A percentile compares a stretch with the other conserved stretches of the same genome.
Conservation (phyloP, 2,113 vertebrate genomes). For the Cercocebus atys region DNA sequence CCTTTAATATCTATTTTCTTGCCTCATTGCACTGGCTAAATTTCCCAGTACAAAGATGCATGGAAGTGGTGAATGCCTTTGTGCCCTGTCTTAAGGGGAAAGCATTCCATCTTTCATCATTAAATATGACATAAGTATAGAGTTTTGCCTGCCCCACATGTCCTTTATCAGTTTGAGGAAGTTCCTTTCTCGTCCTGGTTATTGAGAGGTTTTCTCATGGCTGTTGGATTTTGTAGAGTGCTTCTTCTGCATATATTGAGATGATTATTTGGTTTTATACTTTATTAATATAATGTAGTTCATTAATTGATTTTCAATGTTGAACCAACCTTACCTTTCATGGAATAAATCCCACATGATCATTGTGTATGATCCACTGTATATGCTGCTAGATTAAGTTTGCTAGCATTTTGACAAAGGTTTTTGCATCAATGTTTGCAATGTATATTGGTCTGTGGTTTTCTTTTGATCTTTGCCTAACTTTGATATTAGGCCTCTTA, state of each 20-base stretch:
- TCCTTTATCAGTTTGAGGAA: not conserved
- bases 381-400: not conserved
- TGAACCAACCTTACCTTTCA: not conserved
- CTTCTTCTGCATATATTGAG: not conserved
- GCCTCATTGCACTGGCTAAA: not conserved
- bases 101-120: not conserved
- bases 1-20: not conserved
- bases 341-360: not conserved
- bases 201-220: constrained; percentile 3
- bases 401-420: not conserved
- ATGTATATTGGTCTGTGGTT: not conserved
- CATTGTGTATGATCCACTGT: not conserved
- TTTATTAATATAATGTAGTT: not conserved
- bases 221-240: not conserved
- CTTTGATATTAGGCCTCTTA: not conserved
- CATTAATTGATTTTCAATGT: not conserved
- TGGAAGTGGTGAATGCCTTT: not conserved
- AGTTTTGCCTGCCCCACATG: not conserved
- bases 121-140: not conserved
- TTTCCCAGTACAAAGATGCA: not conserved
- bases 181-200: not conserved
- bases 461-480: constrained; percentile 10
- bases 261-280: constrained; percentile 7
- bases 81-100: not conserved
- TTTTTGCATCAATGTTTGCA: not conserved